Conservation (phyloP, 2,888 invertebrate genomes). For the Siphlonurus alternatus region DNA sequence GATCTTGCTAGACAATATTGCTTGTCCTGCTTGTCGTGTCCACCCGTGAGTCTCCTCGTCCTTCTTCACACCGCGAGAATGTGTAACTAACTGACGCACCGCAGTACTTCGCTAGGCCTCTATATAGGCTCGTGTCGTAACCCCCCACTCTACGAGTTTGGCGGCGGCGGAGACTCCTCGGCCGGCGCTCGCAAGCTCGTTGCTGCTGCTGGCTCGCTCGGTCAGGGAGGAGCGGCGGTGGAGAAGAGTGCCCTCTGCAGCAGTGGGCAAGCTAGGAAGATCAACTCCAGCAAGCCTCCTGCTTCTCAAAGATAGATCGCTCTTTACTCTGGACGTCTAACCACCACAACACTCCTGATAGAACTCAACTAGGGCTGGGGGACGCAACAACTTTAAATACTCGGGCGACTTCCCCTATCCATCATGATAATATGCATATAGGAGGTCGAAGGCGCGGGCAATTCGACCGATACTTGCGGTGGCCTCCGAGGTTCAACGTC, state of each 20-base stretch:
- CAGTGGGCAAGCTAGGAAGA: not conserved
- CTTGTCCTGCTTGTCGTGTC: no score
- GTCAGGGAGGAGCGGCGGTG: not conserved
- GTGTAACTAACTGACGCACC: constrained; percentile 1
- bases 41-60: not conserved
- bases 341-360: not conserved
- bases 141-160: not conserved
- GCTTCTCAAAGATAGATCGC: no score
- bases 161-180: not conserved
- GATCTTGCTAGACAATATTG: no score
- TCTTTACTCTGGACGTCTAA: no score
- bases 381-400: not conserved
- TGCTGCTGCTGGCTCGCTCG: no score
- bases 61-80: not conserved
- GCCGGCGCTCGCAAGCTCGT: not conserved
- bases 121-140: constrained; percentile 2
- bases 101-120: not conserved
- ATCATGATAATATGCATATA: not conserved
- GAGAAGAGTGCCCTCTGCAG: not conserved
- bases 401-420: not conserved
- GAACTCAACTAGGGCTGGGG: not conserved
- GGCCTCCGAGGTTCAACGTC: no score
- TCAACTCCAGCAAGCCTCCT: not conserved
- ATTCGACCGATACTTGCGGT: no score
- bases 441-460: no score